Base-by-base conservation (phyloP, 2,888 invertebrate species). In the Phasia obesa region DNA sequence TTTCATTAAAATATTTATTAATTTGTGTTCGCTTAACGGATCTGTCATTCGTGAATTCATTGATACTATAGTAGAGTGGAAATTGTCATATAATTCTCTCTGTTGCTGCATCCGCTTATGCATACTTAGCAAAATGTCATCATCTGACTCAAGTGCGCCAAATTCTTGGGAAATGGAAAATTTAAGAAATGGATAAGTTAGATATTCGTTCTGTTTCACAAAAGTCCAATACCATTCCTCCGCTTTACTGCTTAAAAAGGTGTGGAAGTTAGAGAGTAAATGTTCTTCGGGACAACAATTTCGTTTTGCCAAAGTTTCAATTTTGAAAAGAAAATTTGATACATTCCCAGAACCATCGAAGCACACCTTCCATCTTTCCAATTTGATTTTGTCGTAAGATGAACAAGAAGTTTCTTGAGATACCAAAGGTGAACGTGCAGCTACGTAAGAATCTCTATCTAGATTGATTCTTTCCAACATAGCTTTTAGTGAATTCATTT, bases 171-270 rank as follows among this genome's bases (percentile, higher is more conserved):
- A 21, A 31, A 75, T 17, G 2, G 67, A 35, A 51, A 13, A 59
- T 42, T 67, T 67, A 4, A 75, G 31, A 31, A 59, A 31, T 6
- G 31, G 4, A 3, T 49, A 75, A 0, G 49, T 5, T 0, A 59
- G 49, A 19, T 38, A 15, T 4, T n/a, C 11, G 13, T 67, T 75
- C 2, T 59, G 49, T n/a, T 67, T 65, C 4, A 67, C 35, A 38
- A 67, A 75, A 21, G 27, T 11, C 75, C 67, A 75, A 19, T 59
- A 75, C 75, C 49, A 59, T 4, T 21, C n/a, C 2, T 75, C 49
- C 2, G 69, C 59, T 69, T 53, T 64, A 1, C 62, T 44, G 3
- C 7, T 23, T 13, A 65, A 49, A 25, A 75, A 65, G 15, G 57
- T 31, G 9, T 75, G 38, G 23, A 75, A 57, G 19, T 65, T 75